Conservation (phyloP, 2,888 invertebrate species). For the Dolichomitus sp. region DNA sequence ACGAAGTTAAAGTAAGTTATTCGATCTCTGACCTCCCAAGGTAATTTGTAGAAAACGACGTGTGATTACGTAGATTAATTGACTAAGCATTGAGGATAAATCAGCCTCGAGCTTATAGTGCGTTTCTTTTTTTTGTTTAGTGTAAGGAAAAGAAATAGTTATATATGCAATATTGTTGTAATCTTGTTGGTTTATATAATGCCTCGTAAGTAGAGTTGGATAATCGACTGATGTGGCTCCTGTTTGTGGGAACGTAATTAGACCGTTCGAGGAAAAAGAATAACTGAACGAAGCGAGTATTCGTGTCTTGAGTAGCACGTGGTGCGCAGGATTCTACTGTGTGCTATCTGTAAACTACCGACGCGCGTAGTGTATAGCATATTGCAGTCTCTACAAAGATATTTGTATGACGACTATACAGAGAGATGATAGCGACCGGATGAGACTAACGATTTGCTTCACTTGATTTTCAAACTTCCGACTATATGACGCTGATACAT, state of each 20-base stretch:
- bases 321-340: background rate
- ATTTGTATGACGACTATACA: slow-evolving; percentile 16
- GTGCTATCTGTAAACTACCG: background rate
- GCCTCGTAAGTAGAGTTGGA: background rate
- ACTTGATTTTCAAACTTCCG: slow-evolving; percentile 20
- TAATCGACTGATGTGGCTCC: background rate
- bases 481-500: slow-evolving; percentile 16
- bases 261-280: background rate
- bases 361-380: background rate
- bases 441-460: slow-evolving; percentile 1
- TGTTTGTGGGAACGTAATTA: slow-evolving; percentile 2
- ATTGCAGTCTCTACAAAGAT: background rate
- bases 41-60: background rate
- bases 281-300: background rate
- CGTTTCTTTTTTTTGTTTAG: background rate
- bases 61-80: background rate
- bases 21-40: background rate
- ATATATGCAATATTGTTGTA: background rate
- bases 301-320: background rate
- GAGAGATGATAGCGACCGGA: slow-evolving; percentile 6
- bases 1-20: background rate
- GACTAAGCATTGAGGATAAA: background rate
- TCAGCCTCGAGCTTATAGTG: background rate
- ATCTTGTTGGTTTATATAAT: slow-evolving; percentile 12
- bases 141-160: background rate